Evolutionary conservation across 2,888 invertebrate species (phyloP).

Genomic region (Synergus laeviventris): DNA sequence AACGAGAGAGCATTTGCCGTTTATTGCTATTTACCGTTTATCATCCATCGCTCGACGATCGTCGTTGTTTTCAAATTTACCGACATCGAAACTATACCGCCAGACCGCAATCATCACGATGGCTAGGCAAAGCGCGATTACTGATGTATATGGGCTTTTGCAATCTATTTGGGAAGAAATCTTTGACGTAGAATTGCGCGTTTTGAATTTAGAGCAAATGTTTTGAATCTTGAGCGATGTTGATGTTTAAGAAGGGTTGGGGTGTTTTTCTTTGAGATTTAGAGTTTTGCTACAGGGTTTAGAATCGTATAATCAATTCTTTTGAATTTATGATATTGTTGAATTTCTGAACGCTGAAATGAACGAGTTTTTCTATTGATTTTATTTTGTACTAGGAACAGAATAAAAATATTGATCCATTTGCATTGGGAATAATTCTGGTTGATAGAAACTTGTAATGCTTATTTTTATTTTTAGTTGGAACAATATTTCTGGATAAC

Average conservation of each 20-base stretch:
- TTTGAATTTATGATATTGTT: no score
- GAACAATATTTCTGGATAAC: no score
- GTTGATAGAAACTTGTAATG: no score
- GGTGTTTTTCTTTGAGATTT: background rate
- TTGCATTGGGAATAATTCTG: no score
- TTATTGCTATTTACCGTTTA: slow-evolving; percentile 60
- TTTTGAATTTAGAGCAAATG: background rate
- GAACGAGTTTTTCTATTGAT: no score
- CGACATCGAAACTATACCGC: slow-evolving; percentile 51
- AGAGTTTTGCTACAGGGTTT: background rate
- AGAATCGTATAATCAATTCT: no score
- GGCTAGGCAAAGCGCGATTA: slow-evolving; percentile 15
- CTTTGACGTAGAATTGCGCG: background rate
- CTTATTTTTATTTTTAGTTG: no score
- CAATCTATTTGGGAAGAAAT: slow-evolving; percentile 23
- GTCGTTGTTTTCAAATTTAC: slow-evolving; percentile 58
- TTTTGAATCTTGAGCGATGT: background rate
- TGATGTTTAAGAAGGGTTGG: background rate
- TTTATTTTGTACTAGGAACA: no score
- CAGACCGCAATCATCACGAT: slow-evolving; percentile 28
- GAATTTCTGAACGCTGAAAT: no score
- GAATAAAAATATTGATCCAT: no score
- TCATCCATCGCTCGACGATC: slow-evolving; percentile 55
- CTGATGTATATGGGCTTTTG: slow-evolving; percentile 3
- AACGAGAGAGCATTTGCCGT: slow-evolving; percentile 59